Base-by-base conservation (phyloP, 2,888 invertebrate genomes). In the Drosophila recens region DNA sequence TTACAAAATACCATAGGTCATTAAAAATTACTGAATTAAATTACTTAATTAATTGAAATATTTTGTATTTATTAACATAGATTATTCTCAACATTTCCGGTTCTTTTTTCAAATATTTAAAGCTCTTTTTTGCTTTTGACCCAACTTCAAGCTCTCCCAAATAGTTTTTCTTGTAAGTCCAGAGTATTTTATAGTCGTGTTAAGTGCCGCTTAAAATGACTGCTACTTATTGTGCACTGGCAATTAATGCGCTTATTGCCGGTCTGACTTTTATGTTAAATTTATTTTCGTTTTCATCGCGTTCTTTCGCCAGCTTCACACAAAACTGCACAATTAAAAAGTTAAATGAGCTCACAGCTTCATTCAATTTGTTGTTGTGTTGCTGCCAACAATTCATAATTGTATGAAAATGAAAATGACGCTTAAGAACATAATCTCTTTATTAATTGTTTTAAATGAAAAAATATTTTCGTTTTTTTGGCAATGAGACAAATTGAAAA, bases 291-390 rank as follows among this genome's bases (percentile, higher is more conserved):
- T 67, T 75, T 48, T 63, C 75, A 63, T 66, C 45, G 48, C 63
- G 56, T 70, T 61, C 70, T 61, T 75, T 72, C 70, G 68, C 49
- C 62, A 59, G 67, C 74, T 68, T 79, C 72, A 75, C 73, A 77
- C 80, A 75, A 86, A 80, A 71, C 71, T 80, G 85, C 75, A 82
- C 86, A 86, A 90, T 86, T 90, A 89, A 80, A 87, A 90, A 82
- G 87, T 87, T 90, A 86, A 87, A 88, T 88, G 83, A 80, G 76
- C 68, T 88, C 83, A 52, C 46, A 71, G 75, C 66, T 66, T 75
- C 70, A 85, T 78, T 69, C 71, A 71, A 68, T 67, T 67, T 63
- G 9, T n/a, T 46, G 33, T 13, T 64, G 46, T 59, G 57, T 40
- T 57, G 46, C 23, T 33, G 40, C 17, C 36, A 56, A 48, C 17